Conservation (phyloP, 2,888 invertebrate species). For the Malthinus flaveolus region DNA sequence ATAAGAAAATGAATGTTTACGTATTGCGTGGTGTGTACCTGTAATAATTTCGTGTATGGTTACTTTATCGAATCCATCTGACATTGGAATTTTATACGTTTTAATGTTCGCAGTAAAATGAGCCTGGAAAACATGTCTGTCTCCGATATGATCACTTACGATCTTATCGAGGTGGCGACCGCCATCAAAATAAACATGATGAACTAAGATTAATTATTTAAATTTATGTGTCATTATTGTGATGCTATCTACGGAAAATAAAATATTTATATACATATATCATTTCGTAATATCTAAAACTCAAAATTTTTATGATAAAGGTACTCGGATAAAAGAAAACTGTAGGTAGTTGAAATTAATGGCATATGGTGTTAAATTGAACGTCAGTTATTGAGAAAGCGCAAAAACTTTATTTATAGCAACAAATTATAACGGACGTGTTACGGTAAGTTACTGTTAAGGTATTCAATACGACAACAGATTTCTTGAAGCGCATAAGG, state of each 20-base stretch:
- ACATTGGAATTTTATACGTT: conserved; percentile 21
- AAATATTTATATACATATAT: conserved; percentile 22
- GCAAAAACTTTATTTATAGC: not conserved
- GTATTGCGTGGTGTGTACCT: not conserved
- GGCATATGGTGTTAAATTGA: conserved; percentile 1
- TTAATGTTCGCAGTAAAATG: conserved; percentile 19
- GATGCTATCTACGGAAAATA: conserved; percentile 22
- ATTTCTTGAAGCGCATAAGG: conserved; percentile 30
- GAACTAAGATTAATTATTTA: conserved; percentile 41
- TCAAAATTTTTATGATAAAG: conserved; percentile 14
- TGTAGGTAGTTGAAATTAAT: not conserved
- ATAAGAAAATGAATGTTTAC: no score
- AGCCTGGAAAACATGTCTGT: conserved; percentile 22
- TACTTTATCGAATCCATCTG: conserved; percentile 13
- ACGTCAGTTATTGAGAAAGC: conserved; percentile 4
- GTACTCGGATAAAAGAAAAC: not conserved
- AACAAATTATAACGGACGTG: conserved; percentile 5
- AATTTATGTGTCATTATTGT: conserved; percentile 34
- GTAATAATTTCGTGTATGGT: conserved; percentile 3
- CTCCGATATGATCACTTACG: conserved; percentile 21
- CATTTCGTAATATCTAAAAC: conserved; percentile 15
- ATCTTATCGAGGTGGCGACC: conserved; percentile 33
- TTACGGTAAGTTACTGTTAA: conserved; percentile 8
- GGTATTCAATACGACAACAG: conserved; percentile 10
- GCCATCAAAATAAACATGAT: conserved; percentile 38